Percentiles rank a stretch among this genome's conserved stretches.
These are phyloP conservation scores for Drosophila algonquin DNA, from an alignment of 2,888 invertebrate genomes.

Conservation along the genomic window DNA sequence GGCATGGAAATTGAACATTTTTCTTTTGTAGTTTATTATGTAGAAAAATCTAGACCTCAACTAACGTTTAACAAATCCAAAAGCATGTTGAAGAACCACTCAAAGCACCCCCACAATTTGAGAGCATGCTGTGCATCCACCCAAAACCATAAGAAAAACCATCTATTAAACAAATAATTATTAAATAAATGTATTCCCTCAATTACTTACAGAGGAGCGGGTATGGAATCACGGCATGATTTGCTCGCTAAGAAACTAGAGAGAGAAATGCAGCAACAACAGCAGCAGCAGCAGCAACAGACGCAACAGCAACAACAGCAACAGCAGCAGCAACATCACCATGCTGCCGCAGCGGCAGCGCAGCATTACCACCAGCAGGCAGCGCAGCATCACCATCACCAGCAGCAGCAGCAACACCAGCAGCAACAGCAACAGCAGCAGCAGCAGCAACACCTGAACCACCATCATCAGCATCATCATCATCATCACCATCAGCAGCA, in stretches of 20 bases:
- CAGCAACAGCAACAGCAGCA: constrained; percentile 70
- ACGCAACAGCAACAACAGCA: constrained; percentile 29
- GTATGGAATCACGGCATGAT: constrained; percentile 85
- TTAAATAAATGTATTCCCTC: constrained; percentile 13
- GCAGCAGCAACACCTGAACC: constrained; percentile 67
- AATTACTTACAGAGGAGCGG: constrained; percentile 83
- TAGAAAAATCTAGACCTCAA: background rate
- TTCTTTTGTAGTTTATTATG: background rate
- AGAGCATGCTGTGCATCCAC: background rate
- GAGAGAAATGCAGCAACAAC: constrained; percentile 81
- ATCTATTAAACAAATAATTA: background rate
- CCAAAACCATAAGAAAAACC: background rate
- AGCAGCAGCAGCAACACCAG: constrained; percentile 78
- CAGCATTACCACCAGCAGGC: constrained; percentile 75
- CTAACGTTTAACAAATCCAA: background rate
- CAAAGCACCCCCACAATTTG: background rate
- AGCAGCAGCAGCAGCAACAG: constrained; percentile 62
- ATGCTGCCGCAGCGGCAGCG: constrained; percentile 65
- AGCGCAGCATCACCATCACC: constrained; percentile 68
- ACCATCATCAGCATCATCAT: constrained; percentile 68
- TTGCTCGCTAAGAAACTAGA: constrained; percentile 83
- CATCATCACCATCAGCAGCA: constrained; percentile 81
- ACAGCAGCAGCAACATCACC: constrained; percentile 61
- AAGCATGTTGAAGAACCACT: background rate
- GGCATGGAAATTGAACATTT: too few species aligned